Evolutionary conservation across 2,797 vertebrate species (phyloP).

Genomic region (Anguilla obscura): DNA sequence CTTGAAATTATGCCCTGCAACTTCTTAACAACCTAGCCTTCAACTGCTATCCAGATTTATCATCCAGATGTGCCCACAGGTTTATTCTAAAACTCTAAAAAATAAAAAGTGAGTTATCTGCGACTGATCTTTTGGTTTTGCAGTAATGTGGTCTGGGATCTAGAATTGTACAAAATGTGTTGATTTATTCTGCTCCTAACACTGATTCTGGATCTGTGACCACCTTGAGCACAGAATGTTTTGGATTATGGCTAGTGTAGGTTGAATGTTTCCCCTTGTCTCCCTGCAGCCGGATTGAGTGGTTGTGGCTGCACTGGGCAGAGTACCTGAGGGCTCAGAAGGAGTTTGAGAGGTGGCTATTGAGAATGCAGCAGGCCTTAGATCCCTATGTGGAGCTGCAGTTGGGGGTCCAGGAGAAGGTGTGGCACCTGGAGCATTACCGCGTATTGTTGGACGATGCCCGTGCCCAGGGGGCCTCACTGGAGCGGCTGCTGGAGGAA

Average conservation of each 20-base stretch:
- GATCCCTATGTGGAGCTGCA: slow-evolving; percentile 81
- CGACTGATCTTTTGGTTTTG: not conserved
- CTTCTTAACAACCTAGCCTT: too few relatives aligned
- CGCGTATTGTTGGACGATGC: slow-evolving; percentile 78
- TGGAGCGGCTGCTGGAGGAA: slow-evolving; percentile 89
- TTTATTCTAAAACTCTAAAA: too few relatives aligned
- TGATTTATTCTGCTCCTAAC: not conserved
- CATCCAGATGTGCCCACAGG: too few relatives aligned
- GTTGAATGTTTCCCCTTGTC: slow-evolving; percentile 33
- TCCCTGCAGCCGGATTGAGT: slow-evolving; percentile 87
- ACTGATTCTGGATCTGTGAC: not conserved
- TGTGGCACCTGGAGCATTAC: slow-evolving; percentile 87
- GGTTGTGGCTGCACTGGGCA: slow-evolving; percentile 96
- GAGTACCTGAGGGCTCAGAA: slow-evolving; percentile 89
- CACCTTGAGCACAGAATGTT: not conserved
- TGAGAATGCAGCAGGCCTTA: slow-evolving; percentile 72
- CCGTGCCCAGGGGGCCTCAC: slow-evolving; percentile 71
- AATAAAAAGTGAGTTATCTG: too few relatives aligned
- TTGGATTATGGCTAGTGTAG: not conserved
- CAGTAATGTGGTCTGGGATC: not conserved
- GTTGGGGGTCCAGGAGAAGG: slow-evolving; percentile 86
- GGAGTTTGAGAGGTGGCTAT: slow-evolving; percentile 85
- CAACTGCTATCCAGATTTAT: too few relatives aligned
- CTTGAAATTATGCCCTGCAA: too few relatives aligned
- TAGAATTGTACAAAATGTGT: not conserved